Evolutionary conservation across 1,140 invertebrate genomes (phyloP), one percentile per base, ranked within the genome.

Genomic region (Drosophila pseudoananassae): DNA sequence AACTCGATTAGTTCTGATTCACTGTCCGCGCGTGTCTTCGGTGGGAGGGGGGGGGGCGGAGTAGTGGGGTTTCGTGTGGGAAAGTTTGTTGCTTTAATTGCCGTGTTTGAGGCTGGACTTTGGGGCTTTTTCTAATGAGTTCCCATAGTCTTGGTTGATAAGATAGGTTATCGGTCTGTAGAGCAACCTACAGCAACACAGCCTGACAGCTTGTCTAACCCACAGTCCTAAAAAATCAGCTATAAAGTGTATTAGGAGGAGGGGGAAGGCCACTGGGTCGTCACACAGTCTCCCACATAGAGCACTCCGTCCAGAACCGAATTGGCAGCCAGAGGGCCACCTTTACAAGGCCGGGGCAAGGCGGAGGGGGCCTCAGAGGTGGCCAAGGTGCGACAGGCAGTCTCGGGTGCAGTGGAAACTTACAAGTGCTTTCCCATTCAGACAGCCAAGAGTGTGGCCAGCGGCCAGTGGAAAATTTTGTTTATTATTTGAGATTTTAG

Each of bases 371-470:
- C 3, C 9, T 33, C 33, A 4, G n/a, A 47, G 36, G 20, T 43
- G 40, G 33, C 33, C 4, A 71, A 53, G 50, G 40, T 53, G 66
- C 50, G 31, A 40, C 57, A 71, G 33, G 36, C 27, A 36, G 51
- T 54, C 46, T 40, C 20, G 17, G 15, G 12, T 7, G 10, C 50
- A 45, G 57, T 65, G 70, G 71, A 74, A 74, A 65, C 56, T 74
- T 74, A 65, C 71, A 74, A 74, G 71, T 74, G 51, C 43, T 65
- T 74, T 56, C 59, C 40, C 23, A 51, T 38, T 61, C n/a, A 47
- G 15, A 3, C 36, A 25, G 14, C 0, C 1, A 57, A 10, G 20
- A 20, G 43, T 9, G 5, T 8, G 8, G 14, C 12, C n/a, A n/a
- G 4, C 36, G 17, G 6, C 3, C 47, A 53, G 29, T 68, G 59